phyloP scores from a whole-genome alignment of 2,113 vertebrate species.

The Seriola quinqueradiata region DNA sequence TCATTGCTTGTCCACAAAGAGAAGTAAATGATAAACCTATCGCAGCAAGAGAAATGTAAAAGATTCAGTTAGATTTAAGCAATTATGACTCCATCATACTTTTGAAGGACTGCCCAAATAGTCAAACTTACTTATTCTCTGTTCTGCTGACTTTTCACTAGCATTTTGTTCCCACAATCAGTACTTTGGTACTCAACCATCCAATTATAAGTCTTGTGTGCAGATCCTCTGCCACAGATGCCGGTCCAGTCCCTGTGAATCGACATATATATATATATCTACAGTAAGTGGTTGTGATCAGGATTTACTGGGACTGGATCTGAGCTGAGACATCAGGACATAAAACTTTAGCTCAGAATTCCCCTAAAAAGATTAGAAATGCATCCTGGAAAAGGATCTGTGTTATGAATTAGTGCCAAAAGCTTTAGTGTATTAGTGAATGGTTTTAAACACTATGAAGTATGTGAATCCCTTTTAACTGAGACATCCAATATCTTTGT shows the following conservation, averaged over 20 bases:
- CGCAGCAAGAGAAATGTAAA: neutral
- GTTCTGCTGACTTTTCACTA: neutral
- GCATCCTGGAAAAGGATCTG: conserved; percentile 21
- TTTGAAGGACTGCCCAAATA: neutral
- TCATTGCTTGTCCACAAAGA: too few species aligned
- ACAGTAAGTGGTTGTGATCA: neutral
- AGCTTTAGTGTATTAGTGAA: conserved; percentile 30
- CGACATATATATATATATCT: too few species aligned
- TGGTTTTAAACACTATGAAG: conserved; percentile 23
- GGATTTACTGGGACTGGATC: neutral
- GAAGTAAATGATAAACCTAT: too few species aligned
- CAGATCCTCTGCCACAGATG: neutral
- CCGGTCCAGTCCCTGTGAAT: neutral
- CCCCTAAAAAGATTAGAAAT: conserved; percentile 17
- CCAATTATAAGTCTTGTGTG: neutral
- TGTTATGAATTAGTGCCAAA: conserved; percentile 33
- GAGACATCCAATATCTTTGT: neutral
- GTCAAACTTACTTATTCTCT: neutral
- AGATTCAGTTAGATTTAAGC: neutral
- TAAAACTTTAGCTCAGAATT: conserved; percentile 14
- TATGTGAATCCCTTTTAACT: conserved; percentile 14
- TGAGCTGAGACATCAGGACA: neutral
- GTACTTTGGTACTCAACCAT: neutral
- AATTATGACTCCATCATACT: neutral
- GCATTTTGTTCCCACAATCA: neutral